phyloP scores from a whole-genome alignment of 2,888 invertebrate genomes.

The Cerceris rybyensis region DNA sequence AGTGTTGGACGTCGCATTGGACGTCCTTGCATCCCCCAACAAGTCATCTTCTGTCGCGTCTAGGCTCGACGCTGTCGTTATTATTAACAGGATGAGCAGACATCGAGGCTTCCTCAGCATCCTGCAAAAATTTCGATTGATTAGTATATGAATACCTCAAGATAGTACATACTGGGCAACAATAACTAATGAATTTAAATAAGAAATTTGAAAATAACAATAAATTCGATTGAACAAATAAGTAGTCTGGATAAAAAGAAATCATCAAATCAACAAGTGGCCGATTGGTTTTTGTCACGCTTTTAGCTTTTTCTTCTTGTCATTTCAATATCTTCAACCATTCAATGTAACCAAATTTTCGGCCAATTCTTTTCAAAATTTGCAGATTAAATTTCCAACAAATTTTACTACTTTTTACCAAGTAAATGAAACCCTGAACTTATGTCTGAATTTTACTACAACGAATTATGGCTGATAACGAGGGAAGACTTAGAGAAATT shows the following conservation, averaged over 20 bases:
- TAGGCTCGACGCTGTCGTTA: conserved; percentile 62
- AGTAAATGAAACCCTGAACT: neutral
- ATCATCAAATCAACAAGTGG: too few species aligned
- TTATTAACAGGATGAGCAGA: conserved; percentile 64
- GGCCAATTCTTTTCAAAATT: neutral
- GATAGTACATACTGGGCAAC: neutral
- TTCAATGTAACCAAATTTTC: conserved; percentile 25
- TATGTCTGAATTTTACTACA: conserved; percentile 71
- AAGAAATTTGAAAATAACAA: neutral
- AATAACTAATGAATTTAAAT: neutral
- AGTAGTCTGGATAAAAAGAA: too few species aligned
- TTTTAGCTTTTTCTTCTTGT: neutral
- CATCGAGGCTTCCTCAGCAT: conserved; percentile 71
- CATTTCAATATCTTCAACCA: neutral
- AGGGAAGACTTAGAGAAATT: conserved; percentile 68
- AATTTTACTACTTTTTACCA: neutral
- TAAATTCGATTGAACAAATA: too few species aligned
- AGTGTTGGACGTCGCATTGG: conserved; percentile 23
- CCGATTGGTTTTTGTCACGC: conserved; percentile 25
- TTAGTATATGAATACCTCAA: neutral
- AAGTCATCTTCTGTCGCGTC: conserved; percentile 57
- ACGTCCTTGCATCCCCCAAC: conserved; percentile 28
- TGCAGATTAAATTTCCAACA: neutral
- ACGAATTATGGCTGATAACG: conserved; percentile 71
- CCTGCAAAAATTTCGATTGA: conserved; percentile 53